Conservation (phyloP, 2,888 invertebrate genomes). For the Argyra leucocephala region DNA sequence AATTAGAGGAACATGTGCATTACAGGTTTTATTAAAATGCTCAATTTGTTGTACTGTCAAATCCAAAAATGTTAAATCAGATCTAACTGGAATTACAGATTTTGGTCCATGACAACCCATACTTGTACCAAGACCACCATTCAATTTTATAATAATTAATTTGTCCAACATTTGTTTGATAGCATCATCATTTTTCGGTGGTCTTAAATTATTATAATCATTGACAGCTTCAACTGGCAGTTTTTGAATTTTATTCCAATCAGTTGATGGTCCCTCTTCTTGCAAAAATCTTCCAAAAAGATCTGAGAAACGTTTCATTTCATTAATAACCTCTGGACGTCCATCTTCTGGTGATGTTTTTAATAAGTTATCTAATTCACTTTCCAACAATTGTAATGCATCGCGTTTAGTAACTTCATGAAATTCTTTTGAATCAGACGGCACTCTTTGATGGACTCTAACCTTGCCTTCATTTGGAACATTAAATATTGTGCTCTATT, state of each 20-base stretch:
- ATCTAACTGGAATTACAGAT: slow-evolving; percentile 87
- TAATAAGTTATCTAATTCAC: slow-evolving; percentile 67
- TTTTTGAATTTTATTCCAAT: slow-evolving; percentile 88
- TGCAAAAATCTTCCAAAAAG: slow-evolving; percentile 75
- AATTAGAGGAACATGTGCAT: slow-evolving; percentile 90
- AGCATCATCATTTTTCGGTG: slow-evolving; percentile 50
- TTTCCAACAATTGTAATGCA: slow-evolving; percentile 74
- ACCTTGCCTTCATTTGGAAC: slow-evolving; percentile 49
- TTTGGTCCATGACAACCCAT: slow-evolving; percentile 98
- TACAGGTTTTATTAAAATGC: slow-evolving; percentile 87
- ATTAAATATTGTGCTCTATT: too few species aligned
- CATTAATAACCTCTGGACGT: slow-evolving; percentile 50
- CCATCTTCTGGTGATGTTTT: slow-evolving; percentile 44
- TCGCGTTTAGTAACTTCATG: slow-evolving; percentile 93
- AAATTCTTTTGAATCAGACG: slow-evolving; percentile 83
- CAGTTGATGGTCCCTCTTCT: slow-evolving; percentile 63
- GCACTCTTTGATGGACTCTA: slow-evolving; percentile 66
- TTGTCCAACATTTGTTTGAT: slow-evolving; percentile 74
- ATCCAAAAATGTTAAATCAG: slow-evolving; percentile 89
- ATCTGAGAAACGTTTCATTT: slow-evolving; percentile 74
- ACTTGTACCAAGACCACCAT: slow-evolving; percentile 91
- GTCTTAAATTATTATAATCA: slow-evolving; percentile 61
- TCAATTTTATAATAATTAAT: slow-evolving; percentile 87
- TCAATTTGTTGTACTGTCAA: slow-evolving; percentile 95
- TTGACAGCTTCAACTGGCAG: slow-evolving; percentile 76